Percentiles rank a stretch among this genome's conserved stretches.
These are phyloP conservation scores for Barypeithes pellucidus DNA, from an alignment of 2,888 invertebrate genomes.

Conservation along the genomic window DNA sequence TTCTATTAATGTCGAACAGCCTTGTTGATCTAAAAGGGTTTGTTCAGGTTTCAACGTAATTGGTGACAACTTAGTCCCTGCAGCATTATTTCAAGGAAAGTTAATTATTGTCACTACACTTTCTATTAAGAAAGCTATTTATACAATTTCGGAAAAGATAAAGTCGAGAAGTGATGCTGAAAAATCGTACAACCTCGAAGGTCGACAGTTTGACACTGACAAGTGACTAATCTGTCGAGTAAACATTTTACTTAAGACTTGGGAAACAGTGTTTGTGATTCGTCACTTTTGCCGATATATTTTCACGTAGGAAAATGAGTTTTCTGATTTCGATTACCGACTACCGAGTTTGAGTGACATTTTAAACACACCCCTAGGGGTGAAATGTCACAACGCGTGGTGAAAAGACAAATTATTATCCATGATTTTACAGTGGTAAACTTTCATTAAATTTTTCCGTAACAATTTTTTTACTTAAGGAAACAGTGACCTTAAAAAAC, in stretches of 20 bases:
- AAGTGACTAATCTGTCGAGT: constrained; percentile 59
- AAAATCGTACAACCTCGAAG: constrained; percentile 48
- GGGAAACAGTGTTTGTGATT: constrained; percentile 38
- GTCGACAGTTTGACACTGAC: constrained; percentile 60
- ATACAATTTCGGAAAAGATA: constrained; percentile 53
- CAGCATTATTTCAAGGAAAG: constrained; percentile 33
- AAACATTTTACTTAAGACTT: constrained; percentile 51
- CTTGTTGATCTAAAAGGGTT: not conserved
- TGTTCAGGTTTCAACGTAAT: constrained; percentile 2
- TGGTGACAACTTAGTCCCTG: constrained; percentile 41
- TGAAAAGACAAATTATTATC: constrained; percentile 41
- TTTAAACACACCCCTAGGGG: constrained; percentile 44
- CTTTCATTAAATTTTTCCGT: constrained; percentile 6
- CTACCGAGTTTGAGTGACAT: constrained; percentile 45
- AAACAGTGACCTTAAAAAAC: too few species aligned
- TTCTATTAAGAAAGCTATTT: constrained; percentile 54
- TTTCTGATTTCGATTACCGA: constrained; percentile 45
- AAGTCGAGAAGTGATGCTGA: constrained; percentile 49
- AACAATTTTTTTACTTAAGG: too few species aligned
- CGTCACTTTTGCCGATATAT: constrained; percentile 49
- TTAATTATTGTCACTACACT: constrained; percentile 48
- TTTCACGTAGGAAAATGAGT: constrained; percentile 50
- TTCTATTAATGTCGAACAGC: too few species aligned
- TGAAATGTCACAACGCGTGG: constrained; percentile 29
- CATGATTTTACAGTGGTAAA: not conserved